Conservation (phyloP, 2,797 vertebrate species). For the Labroides dimidiatus region DNA sequence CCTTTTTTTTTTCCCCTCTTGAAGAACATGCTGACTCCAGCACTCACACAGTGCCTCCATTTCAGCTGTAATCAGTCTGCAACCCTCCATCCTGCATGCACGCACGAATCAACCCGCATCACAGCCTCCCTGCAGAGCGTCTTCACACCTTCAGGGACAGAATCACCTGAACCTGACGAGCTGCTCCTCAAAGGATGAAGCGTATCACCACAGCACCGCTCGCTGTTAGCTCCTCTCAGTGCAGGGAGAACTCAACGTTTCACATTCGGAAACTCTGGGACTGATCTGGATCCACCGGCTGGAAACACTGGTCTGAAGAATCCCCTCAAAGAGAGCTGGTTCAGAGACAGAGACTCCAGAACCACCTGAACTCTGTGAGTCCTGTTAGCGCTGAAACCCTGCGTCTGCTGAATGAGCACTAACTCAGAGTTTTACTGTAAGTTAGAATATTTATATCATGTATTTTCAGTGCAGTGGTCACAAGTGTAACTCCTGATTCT, state of each 20-base stretch:
- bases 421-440: too few species aligned
- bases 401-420: too few species aligned
- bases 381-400: too few species aligned
- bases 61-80: background rate
- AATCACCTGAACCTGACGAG: constrained; percentile 19
- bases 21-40: background rate
- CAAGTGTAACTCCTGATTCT: too few species aligned
- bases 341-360: too few species aligned
- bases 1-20: background rate
- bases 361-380: too few species aligned
- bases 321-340: too few species aligned
- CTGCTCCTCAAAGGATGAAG: constrained; percentile 12
- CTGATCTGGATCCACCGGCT: too few species aligned
- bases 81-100: background rate
- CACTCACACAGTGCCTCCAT: background rate
- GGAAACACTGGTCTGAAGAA: too few species aligned
- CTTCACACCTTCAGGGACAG: background rate
- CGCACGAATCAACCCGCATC: background rate
- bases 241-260: constrained; percentile 11
- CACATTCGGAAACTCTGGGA: too few species aligned
- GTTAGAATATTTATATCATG: too few species aligned
- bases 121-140: background rate
- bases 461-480: too few species aligned
- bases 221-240: constrained; percentile 28
- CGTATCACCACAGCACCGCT: constrained; percentile 29